Conservation (phyloP, 2,888 invertebrate genomes). For the Stictocephala bisonia region DNA sequence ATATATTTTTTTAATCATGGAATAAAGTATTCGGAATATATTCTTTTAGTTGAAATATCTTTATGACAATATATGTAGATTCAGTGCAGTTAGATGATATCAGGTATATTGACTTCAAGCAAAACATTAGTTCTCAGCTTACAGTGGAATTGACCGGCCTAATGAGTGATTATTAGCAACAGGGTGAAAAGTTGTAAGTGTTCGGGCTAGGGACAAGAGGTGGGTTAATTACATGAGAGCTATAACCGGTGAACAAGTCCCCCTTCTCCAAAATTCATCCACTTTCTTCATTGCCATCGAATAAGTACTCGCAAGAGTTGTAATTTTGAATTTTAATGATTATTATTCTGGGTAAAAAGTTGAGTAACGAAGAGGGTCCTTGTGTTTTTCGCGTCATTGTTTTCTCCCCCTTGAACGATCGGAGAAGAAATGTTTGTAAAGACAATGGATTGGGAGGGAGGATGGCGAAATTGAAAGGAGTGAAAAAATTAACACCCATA, state of each 20-base stretch:
- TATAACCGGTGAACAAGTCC: background rate
- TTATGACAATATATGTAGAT: too few species aligned
- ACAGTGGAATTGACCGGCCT: background rate
- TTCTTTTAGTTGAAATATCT: too few species aligned
- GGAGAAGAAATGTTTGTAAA: conserved; percentile 37
- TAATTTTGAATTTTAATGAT: conserved; percentile 46
- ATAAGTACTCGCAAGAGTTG: conserved; percentile 1
- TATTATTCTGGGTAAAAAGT: conserved; percentile 14
- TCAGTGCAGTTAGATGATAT: too few species aligned
- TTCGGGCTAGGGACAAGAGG: background rate
- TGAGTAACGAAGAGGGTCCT: conserved; percentile 1
- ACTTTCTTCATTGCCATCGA: background rate
- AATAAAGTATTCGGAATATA: too few species aligned
- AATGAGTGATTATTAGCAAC: conserved; percentile 7
- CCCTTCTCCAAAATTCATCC: background rate
- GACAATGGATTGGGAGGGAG: conserved; percentile 40
- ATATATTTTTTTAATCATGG: too few species aligned
- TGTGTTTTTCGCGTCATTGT: conserved; percentile 43
- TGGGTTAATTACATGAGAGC: background rate
- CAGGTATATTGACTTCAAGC: too few species aligned
- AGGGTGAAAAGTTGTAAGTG: background rate
- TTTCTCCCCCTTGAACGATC: conserved; percentile 25
- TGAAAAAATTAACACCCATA: conserved; percentile 48
- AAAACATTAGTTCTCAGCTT: too few species aligned
- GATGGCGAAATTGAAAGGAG: conserved; percentile 18